Evolutionary conservation across 35 echinoderm and acorn worm species (phyloP).

Genomic region (Eucidaris tribuloides): DNA sequence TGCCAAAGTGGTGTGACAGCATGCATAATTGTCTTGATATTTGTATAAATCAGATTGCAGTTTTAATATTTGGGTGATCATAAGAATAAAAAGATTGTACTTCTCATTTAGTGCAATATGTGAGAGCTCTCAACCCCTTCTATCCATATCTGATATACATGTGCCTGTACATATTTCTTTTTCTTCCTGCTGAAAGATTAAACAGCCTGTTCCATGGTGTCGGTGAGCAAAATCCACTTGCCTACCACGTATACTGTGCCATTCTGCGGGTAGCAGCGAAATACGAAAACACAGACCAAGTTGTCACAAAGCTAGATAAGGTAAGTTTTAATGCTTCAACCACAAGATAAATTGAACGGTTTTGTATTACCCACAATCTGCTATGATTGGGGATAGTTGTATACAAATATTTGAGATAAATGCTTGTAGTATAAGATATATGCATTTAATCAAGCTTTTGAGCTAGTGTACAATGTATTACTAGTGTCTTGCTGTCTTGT

Average conservation of each 20-base stretch:
- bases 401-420: no score
- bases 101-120: not conserved
- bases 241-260: constrained; percentile 71
- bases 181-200: constrained; percentile 45
- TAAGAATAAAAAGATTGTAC: not conserved
- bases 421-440: no score
- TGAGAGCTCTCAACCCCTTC: not conserved
- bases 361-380: no score
- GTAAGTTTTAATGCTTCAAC: constrained; percentile 59
- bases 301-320: constrained; percentile 76
- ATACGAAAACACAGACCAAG: constrained; percentile 41
- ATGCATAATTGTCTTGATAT: no score
- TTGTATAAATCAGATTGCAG: no score
- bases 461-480: no score
- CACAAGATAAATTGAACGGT: no score
- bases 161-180: not conserved
- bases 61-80: no score
- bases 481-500: no score
- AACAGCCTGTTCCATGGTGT: constrained; percentile 92
- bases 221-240: constrained; percentile 57
- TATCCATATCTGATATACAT: not conserved
- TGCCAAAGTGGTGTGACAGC: no score
- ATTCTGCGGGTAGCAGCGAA: constrained; percentile 86
- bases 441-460: no score
- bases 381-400: no score